Evolutionary conservation across 2,888 invertebrate genomes (phyloP).

Genomic region (Rapana venosa): DNA sequence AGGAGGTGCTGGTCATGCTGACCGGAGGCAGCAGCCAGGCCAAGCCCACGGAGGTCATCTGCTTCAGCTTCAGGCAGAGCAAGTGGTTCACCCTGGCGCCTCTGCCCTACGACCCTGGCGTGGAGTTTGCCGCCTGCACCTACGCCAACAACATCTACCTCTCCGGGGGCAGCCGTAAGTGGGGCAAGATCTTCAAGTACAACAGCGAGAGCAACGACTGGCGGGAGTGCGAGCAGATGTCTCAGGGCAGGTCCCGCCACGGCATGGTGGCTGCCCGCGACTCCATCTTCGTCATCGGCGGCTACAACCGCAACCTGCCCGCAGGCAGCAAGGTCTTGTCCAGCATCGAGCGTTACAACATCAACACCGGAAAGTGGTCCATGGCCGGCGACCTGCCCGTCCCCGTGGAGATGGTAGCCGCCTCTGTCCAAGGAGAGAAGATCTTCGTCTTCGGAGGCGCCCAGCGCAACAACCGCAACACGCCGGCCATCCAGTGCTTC

Average conservation of each 20-base stretch:
- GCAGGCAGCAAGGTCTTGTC: slow-evolving; percentile 62
- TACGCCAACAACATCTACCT: slow-evolving; percentile 65
- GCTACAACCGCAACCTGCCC: slow-evolving; percentile 64
- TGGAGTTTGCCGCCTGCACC: slow-evolving; percentile 66
- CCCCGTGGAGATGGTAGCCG: slow-evolving; percentile 63
- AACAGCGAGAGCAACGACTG: slow-evolving; percentile 66
- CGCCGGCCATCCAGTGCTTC: slow-evolving; percentile 65
- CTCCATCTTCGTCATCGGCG: slow-evolving; percentile 66
- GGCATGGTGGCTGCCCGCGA: slow-evolving; percentile 64
- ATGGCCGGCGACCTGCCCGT: slow-evolving; percentile 62
- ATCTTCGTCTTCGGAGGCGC: slow-evolving; percentile 68
- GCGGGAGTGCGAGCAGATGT: slow-evolving; percentile 64
- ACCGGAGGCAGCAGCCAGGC: slow-evolving; percentile 64
- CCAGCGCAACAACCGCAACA: slow-evolving; percentile 64
- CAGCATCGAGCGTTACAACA: slow-evolving; percentile 62
- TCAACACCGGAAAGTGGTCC: slow-evolving; percentile 63
- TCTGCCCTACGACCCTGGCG: slow-evolving; percentile 67
- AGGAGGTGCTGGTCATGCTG: slow-evolving; percentile 64
- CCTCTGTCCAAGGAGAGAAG: slow-evolving; percentile 64
- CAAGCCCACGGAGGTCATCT: slow-evolving; percentile 67
- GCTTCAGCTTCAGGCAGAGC: slow-evolving; percentile 65
- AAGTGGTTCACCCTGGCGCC: slow-evolving; percentile 68
- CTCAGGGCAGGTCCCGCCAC: slow-evolving; percentile 67
- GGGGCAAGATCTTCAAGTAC: slow-evolving; percentile 63
- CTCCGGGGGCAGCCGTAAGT: slow-evolving; percentile 68